A percentile compares a stretch with the other conserved stretches of the same genome.
These are phyloP conservation scores for Nemapogon koenigi DNA, from an alignment of 2,888 invertebrate species.

Conservation along the genomic window DNA sequence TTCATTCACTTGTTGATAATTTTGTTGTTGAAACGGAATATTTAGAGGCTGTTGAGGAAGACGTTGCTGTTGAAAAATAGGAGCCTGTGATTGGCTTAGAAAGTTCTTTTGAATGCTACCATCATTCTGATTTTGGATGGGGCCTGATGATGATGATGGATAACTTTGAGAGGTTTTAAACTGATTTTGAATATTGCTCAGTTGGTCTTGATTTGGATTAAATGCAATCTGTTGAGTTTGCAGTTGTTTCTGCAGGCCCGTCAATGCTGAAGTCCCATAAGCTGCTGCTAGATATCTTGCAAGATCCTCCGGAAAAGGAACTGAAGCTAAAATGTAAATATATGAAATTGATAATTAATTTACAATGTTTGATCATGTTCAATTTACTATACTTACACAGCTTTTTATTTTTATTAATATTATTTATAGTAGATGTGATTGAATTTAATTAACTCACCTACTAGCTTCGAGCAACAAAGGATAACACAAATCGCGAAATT, in stretches of 20 bases:
- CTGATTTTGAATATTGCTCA: too few relatives aligned
- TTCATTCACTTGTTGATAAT: too few relatives aligned
- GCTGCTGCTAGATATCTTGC: constrained; percentile 7
- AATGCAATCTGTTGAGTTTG: background rate
- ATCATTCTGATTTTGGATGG: too few relatives aligned
- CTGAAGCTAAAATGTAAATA: constrained; percentile 10
- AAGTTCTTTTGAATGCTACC: too few relatives aligned
- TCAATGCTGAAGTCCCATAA: constrained; percentile 2
- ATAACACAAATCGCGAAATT: constrained; percentile 23
- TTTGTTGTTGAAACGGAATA: too few relatives aligned
- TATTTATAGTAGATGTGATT: background rate
- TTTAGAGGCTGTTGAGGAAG: too few relatives aligned
- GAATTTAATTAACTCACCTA: constrained; percentile 21
- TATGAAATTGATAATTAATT: background rate
- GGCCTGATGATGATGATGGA: too few relatives aligned
- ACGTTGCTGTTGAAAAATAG: too few relatives aligned
- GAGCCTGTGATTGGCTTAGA: too few relatives aligned
- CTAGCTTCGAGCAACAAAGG: constrained; percentile 23
- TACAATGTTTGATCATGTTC: background rate
- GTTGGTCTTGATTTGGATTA: constrained; percentile 1
- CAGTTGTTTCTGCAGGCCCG: background rate
- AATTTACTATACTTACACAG: background rate
- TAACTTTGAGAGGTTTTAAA: too few relatives aligned
- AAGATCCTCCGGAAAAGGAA: constrained; percentile 14
- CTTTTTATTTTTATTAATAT: background rate